These are phyloP conservation scores for Montifringilla adamsi DNA, from an alignment of 2,113 vertebrate genomes.

Conservation along the genomic window DNA sequence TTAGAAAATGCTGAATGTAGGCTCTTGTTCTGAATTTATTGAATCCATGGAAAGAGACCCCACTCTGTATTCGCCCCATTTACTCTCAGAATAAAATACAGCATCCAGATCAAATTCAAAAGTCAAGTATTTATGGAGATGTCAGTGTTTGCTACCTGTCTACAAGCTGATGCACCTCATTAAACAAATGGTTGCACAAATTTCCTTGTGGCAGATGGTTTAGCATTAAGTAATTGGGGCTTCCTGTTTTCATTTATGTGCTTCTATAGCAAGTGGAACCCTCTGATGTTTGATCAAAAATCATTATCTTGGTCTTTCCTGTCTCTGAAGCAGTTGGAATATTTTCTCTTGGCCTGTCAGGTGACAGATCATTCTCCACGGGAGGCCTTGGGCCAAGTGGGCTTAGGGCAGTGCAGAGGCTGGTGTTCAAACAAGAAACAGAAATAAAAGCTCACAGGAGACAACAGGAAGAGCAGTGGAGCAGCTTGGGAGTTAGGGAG, in stretches of 20 bases:
- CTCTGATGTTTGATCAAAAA: neutral
- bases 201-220: neutral
- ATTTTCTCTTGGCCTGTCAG: neutral
- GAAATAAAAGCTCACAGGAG: neutral
- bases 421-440: neutral
- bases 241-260: neutral
- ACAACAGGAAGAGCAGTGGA: neutral
- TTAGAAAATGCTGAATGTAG: neutral
- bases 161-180: neutral
- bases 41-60: neutral
- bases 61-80: neutral
- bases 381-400: neutral
- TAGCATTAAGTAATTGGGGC: neutral
- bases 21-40: neutral
- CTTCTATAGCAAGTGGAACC: neutral
- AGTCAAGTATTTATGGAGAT: neutral
- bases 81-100: neutral
- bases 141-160: neutral
- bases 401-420: neutral
- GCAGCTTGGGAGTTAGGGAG: neutral
- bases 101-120: neutral
- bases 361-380: neutral
- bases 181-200: neutral
- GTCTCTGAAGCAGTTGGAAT: neutral
- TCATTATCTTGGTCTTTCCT: neutral